Evolutionary conservation across 2,888 invertebrate genomes (phyloP), one percentile per base, ranked within the genome.

Genomic region (Drosophila longiperda): DNA sequence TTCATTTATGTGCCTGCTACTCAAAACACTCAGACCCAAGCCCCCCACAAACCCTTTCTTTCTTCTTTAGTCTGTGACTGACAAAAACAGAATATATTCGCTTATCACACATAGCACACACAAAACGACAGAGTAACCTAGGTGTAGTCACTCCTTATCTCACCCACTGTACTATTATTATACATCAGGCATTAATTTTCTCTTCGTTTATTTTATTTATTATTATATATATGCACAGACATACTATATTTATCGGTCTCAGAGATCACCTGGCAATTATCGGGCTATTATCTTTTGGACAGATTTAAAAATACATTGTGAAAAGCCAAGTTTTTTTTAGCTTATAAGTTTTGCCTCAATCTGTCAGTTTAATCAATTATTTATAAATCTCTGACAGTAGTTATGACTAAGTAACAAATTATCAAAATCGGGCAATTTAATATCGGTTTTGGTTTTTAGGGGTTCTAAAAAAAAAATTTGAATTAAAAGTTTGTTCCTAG

Each of bases 131-230:
- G 73, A 69, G 55, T 58, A 67, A 60, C 20, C 48, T 32, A 61
- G 61, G 74, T 61, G 66, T 63, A 66, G 53, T 50, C 58, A 54
- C 60, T 34, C 71, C 83, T 86, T 84, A 84, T 84, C 83, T 63
- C 66, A 59, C 26, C 72, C 69, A 67, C 57, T 58, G 61, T 72
- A 80, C 71, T 75, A 75, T 80, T 83, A 80, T 78, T 82, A 80
- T 67, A 80, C 60, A 34, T 23, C 45, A 79, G 52, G 57, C 62
- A 69, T 57, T 62, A 59, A 65, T 53, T 59, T 70, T 65, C 38
- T 29, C 36, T 76, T 59, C 32, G 57, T 15, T 42, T 45, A 57
- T 55, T 73, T 20, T 32, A 32, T 29, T 34, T 29, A 9, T 54
- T 48, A 12, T 57, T 63, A 26, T 59, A 49, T 63, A 54, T n/a